These are phyloP conservation scores for Lophius piscatorius DNA, from an alignment of 2,113 vertebrate genomes.

Conservation along the genomic window DNA sequence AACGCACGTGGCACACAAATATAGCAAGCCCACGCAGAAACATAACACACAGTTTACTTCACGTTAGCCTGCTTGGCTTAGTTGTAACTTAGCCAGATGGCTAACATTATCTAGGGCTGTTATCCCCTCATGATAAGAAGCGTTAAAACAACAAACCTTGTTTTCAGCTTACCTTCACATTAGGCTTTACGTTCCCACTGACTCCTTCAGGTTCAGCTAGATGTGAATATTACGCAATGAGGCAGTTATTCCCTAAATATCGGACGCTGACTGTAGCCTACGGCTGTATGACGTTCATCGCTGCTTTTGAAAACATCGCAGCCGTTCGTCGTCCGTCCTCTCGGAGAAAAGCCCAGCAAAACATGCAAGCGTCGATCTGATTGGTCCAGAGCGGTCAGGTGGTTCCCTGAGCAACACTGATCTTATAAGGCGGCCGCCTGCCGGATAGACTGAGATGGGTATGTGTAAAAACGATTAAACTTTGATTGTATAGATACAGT, in stretches of 20 bases:
- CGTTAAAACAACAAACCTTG: constrained; percentile 23
- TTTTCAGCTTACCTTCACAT: constrained; percentile 72
- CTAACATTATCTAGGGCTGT: constrained; percentile 66
- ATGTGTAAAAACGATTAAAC: constrained; percentile 60
- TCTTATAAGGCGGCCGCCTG: constrained; percentile 70
- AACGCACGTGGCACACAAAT: constrained; percentile 69
- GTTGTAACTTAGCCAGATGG: constrained; percentile 63
- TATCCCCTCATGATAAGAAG: constrained; percentile 10
- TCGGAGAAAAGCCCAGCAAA: constrained; percentile 80
- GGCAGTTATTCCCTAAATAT: constrained; percentile 57
- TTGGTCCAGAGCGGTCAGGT: constrained; percentile 73
- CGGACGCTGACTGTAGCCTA: constrained; percentile 70
- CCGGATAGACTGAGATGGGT: constrained; percentile 58
- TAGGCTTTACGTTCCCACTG: constrained; percentile 42
- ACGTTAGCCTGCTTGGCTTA: constrained; percentile 55
- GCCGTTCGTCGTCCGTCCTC: constrained; percentile 73
- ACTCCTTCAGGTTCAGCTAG: constrained; percentile 47
- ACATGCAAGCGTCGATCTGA: constrained; percentile 67
- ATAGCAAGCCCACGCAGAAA: constrained; percentile 62
- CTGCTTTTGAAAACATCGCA: constrained; percentile 84
- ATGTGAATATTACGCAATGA: constrained; percentile 35
- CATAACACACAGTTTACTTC: constrained; percentile 72
- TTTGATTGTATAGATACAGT: constrained; percentile 7
- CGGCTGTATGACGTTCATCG: constrained; percentile 77
- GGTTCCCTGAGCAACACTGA: constrained; percentile 52